Conservation (phyloP, 2,113 vertebrate species). For the Sterrhoptilus dennistouni region DNA sequence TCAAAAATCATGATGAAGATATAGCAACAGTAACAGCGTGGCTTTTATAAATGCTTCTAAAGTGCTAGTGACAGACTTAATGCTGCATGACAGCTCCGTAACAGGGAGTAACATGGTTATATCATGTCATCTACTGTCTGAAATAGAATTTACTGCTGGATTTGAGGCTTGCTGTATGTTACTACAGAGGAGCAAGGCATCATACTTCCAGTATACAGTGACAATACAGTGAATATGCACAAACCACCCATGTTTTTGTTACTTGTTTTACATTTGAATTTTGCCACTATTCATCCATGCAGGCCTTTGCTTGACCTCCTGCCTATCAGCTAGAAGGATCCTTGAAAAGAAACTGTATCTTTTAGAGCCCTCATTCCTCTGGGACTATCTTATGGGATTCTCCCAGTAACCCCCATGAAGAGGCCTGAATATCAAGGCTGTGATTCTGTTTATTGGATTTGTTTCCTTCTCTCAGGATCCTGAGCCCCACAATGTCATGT, state of each 20-base stretch:
- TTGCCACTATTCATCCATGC: not conserved
- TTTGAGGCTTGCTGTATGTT: not conserved
- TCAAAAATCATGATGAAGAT: not conserved
- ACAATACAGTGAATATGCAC: not conserved
- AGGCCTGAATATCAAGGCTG: not conserved
- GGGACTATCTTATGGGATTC: not conserved
- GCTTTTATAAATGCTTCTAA: not conserved
- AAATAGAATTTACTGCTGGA: not conserved
- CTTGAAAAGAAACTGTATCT: not conserved
- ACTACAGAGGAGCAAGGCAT: not conserved
- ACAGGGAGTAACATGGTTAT: not conserved
- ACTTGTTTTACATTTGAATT: not conserved
- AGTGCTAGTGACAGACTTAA: not conserved
- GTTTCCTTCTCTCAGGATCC: not conserved
- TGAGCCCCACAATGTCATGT: not conserved
- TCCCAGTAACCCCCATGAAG: not conserved
- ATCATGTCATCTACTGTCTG: not conserved
- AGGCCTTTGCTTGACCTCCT: not conserved
- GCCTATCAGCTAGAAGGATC: not conserved
- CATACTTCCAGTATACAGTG: not conserved
- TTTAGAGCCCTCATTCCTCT: not conserved
- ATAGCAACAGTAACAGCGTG: not conserved
- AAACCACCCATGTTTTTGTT: not conserved
- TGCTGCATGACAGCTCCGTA: not conserved
- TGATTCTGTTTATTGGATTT: not conserved